These are phyloP conservation scores for Pseudomyrmex pallidus DNA, from an alignment of 1,140 invertebrate genomes.

Conservation along the genomic window DNA sequence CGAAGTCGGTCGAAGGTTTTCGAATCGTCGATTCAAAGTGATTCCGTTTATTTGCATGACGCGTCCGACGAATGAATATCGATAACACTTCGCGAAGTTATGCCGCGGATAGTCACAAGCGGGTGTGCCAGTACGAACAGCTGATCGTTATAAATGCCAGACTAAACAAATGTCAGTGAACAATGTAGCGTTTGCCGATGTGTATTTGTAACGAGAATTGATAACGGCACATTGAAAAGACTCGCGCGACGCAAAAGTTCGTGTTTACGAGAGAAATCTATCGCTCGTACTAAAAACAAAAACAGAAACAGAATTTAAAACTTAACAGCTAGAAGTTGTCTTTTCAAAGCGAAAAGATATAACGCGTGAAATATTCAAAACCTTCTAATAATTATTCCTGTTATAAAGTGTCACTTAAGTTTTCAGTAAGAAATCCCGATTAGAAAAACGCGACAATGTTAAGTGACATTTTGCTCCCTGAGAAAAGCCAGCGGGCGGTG, in stretches of 20 bases:
- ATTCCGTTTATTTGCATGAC: neutral
- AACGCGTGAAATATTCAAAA: no score
- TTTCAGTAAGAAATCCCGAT: neutral
- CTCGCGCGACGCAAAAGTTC: neutral
- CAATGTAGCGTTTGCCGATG: conserved; percentile 9
- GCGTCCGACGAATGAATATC: neutral
- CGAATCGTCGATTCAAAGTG: neutral
- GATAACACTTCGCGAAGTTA: neutral
- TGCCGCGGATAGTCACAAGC: neutral
- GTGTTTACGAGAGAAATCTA: neutral
- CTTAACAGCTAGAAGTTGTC: neutral
- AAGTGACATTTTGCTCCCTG: no score
- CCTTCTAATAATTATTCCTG: no score
- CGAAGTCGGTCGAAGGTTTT: neutral
- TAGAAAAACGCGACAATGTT: conserved; percentile 1
- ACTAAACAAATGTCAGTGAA: conserved; percentile 32
- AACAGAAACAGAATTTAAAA: neutral
- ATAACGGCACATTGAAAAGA: neutral
- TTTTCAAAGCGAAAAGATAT: neutral
- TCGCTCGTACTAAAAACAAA: neutral
- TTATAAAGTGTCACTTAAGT: neutral
- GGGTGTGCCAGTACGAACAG: neutral
- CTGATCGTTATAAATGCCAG: conserved; percentile 38
- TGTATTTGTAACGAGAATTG: neutral
- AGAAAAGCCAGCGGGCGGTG: neutral